These are phyloP conservation scores for Ochropacha duplaris DNA, from an alignment of 2,888 invertebrate genomes.

Conservation along the genomic window DNA sequence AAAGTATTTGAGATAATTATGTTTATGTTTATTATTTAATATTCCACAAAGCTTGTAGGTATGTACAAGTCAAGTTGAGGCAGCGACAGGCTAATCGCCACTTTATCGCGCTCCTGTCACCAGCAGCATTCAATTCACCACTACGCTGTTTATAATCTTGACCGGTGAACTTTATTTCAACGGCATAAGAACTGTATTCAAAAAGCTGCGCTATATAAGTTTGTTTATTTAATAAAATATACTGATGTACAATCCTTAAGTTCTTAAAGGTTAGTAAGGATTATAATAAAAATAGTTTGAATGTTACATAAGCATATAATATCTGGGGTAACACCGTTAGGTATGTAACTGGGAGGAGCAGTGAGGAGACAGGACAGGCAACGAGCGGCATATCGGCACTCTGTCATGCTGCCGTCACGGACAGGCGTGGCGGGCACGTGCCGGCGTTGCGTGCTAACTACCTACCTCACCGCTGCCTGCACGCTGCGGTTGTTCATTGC, in stretches of 20 bases:
- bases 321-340: background rate
- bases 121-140: constrained; percentile 47
- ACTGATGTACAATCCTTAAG: too few species aligned
- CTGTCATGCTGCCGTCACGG: constrained; percentile 62
- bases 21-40: constrained; percentile 1
- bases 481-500: constrained; percentile 11
- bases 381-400: constrained; percentile 68
- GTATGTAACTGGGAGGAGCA: constrained; percentile 1
- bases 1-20: background rate
- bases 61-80: constrained; percentile 42
- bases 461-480: constrained; percentile 36
- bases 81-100: constrained; percentile 72
- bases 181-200: constrained; percentile 6
- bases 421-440: constrained; percentile 36
- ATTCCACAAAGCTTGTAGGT: constrained; percentile 14
- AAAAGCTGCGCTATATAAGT: background rate
- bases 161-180: constrained; percentile 6
- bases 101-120: constrained; percentile 65
- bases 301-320: background rate
- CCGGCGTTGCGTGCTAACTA: constrained; percentile 39
- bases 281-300: too few species aligned
- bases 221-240: background rate
- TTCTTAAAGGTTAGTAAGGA: too few species aligned
- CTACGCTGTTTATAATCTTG: constrained; percentile 3
- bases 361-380: constrained; percentile 49